phyloP scores from a whole-genome alignment of 2,797 vertebrate species.

The Sebastes goodei region DNA sequence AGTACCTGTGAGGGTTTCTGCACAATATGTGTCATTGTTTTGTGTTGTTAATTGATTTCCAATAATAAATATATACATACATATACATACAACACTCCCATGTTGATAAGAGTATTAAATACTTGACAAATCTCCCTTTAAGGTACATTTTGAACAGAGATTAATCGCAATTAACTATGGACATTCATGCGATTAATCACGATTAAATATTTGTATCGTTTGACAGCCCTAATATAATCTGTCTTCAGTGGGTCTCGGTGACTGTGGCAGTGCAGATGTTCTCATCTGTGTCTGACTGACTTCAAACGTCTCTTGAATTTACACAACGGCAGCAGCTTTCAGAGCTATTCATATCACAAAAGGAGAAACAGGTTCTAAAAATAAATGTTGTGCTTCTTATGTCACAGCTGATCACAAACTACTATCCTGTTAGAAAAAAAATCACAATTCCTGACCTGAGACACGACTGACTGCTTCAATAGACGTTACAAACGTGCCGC shows the following conservation, averaged over 20 bases:
- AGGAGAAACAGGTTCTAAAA: conserved; percentile 50
- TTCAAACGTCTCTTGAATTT: conserved; percentile 33
- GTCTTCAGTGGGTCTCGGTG: background rate
- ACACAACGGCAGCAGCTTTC: conserved; percentile 42
- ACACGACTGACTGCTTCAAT: conserved; percentile 20
- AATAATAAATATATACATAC: too few relatives aligned
- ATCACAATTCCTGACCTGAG: conserved; percentile 42
- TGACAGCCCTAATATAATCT: background rate
- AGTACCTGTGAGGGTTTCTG: too few relatives aligned
- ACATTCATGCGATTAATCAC: too few relatives aligned
- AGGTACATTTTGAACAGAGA: too few relatives aligned
- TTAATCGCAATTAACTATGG: too few relatives aligned
- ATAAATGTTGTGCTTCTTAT: conserved; percentile 45
- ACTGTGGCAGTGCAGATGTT: conserved; percentile 9
- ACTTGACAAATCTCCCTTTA: too few relatives aligned
- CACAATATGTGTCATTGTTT: too few relatives aligned
- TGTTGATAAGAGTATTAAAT: too few relatives aligned
- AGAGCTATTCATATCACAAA: conserved; percentile 61
- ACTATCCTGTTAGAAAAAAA: conserved; percentile 25
- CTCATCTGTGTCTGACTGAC: conserved; percentile 18
- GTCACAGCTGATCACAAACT: conserved; percentile 49
- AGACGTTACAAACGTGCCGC: conserved; percentile 5
- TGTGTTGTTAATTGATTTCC: too few relatives aligned
- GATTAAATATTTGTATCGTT: too few relatives aligned
- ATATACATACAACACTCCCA: too few relatives aligned